These are phyloP conservation scores for Oedothorax gibbosus DNA, from an alignment of 1,140 invertebrate species.

Conservation along the genomic window DNA sequence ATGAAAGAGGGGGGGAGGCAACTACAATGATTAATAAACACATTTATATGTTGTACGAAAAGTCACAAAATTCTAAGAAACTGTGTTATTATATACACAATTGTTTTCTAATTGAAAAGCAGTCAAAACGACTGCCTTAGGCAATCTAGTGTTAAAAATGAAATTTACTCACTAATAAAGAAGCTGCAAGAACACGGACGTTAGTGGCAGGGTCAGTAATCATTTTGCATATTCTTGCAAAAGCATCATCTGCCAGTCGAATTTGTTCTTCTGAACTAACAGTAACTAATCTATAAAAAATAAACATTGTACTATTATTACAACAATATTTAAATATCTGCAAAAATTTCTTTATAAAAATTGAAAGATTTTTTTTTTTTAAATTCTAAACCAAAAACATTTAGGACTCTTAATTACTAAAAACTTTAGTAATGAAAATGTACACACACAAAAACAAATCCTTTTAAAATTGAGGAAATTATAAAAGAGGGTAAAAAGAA, in stretches of 20 bases:
- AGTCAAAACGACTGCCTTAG: too few species aligned
- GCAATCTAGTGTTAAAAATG: background rate
- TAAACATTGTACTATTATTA: background rate
- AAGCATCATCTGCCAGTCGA: slow-evolving; percentile 94
- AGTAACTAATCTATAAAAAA: slow-evolving; percentile 64
- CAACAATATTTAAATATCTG: background rate
- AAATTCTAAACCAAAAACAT: too few species aligned
- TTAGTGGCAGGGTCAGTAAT: slow-evolving; percentile 92
- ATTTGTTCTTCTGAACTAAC: slow-evolving; percentile 68
- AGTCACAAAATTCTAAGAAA: background rate
- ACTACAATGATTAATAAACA: background rate
- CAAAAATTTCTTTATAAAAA: background rate
- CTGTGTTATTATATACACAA: too few species aligned
- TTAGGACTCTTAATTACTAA: too few species aligned
- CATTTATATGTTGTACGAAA: background rate
- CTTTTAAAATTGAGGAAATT: too few species aligned
- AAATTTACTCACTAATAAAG: slow-evolving; percentile 65
- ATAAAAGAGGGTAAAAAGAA: too few species aligned
- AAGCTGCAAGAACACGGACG: slow-evolving; percentile 83
- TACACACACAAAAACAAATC: too few species aligned
- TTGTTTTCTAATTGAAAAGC: too few species aligned
- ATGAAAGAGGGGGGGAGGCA: background rate
- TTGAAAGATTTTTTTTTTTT: background rate
- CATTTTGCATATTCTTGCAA: slow-evolving; percentile 92
- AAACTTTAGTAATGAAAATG: too few species aligned